Base-by-base conservation (phyloP, 2,797 vertebrate genomes). In the Lophius americanus region DNA sequence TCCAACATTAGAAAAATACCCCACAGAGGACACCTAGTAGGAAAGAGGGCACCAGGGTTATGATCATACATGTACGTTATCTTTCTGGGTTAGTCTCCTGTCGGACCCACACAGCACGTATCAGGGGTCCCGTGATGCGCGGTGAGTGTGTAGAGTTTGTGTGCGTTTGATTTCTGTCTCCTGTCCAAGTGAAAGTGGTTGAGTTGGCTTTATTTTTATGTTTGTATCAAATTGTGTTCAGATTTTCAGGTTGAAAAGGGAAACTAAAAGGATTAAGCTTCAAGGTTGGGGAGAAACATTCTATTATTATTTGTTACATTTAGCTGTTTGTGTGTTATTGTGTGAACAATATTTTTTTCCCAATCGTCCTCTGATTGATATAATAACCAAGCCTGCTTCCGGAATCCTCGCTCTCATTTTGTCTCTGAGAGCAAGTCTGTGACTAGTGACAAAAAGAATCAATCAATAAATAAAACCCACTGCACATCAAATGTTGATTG, bases 311-410 rank as follows among this genome's bases (percentile, higher is more conserved):
- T 46, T 52, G n/a, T 37, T 43, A 11, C 12, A 32, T 43, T 49
- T 10, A 51, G 51, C 47, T 55, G 12, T 50, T 62, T 48, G 9
- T 35, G 50, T 66, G 57, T 61, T 33, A n/a, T 6, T 48, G 51
- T 53, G 44, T 64, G 49, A 59, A 79, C 60, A 62, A 33, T 33
- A 62, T 51, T 10, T 73, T 33, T 67, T 48, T 62, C 50, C 32
- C 47, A 44, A 6, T 36, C 66, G 65, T 54, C 33, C 51, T 1
- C 44, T 78, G 75, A 84, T 68, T 75, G 53, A 75, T 79, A 80
- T 76, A 60, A 83, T 76, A 48, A 70, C 59, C 35, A 38, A 5
- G 23, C 54, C n/a, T 32, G 1, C 11, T 51, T 61, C 46, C 36
- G 13, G 41, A 32, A 49, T 47, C 33, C 55, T 47, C 46, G 32